phyloP scores from a whole-genome alignment of 2,797 vertebrate species.

The Chelon labrosus region DNA sequence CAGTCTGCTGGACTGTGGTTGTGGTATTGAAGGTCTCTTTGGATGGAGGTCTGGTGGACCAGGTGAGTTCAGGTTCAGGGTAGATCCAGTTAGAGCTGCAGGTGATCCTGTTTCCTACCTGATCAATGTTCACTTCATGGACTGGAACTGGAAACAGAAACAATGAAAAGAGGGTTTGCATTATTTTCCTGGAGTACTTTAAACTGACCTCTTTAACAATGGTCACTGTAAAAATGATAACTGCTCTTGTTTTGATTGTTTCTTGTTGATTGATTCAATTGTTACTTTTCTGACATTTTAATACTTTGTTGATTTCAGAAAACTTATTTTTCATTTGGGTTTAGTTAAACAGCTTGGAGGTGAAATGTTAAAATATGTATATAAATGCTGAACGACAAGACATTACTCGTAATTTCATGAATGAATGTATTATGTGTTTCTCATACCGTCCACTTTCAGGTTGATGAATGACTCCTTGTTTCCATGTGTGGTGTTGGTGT shows the following conservation, averaged over 20 bases:
- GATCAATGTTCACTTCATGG: slow-evolving; percentile 29
- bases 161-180: not conserved
- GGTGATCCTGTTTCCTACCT: slow-evolving; percentile 32
- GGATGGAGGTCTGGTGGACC: slow-evolving; percentile 39
- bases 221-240: not conserved
- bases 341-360: too few species aligned
- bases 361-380: too few species aligned
- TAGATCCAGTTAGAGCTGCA: too few species aligned
- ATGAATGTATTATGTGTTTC: not conserved
- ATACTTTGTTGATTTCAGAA: too few species aligned
- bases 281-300: too few species aligned
- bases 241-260: too few species aligned
- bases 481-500: slow-evolving; percentile 40
- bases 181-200: too few species aligned
- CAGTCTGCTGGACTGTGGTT: not conserved
- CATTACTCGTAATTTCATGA: not conserved
- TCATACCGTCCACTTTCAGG: slow-evolving; percentile 71
- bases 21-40: too few species aligned
- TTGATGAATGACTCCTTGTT: slow-evolving; percentile 7
- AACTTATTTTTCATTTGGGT: too few species aligned
- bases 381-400: not conserved
- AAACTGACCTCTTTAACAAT: not conserved
- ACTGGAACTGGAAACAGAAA: slow-evolving; percentile 47
- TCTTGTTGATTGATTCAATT: too few species aligned
- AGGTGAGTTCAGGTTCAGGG: slow-evolving; percentile 59